A percentile compares a stretch with the other conserved stretches of the same genome.
These are phyloP conservation scores for Desoria tigrina DNA, from an alignment of 2,888 invertebrate genomes.

Conservation along the genomic window DNA sequence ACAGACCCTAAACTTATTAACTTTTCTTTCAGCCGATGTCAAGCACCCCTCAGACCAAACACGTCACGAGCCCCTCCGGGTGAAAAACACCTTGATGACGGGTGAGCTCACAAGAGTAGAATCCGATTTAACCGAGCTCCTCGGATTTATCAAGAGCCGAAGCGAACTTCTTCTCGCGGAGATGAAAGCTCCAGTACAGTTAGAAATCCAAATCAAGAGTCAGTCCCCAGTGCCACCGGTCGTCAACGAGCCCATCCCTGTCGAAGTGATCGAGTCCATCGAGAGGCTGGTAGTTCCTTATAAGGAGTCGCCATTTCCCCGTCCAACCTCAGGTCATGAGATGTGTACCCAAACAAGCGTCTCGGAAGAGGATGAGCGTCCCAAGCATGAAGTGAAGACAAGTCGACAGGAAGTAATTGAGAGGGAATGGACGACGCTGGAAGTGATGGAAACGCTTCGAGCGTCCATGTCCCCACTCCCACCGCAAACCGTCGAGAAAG, in stretches of 20 bases:
- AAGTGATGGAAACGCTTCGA: slow-evolving; percentile 62
- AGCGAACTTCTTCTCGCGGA: background rate
- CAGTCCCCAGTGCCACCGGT: too few species aligned
- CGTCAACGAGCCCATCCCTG: too few species aligned
- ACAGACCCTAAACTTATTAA: background rate
- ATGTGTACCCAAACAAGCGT: too few species aligned
- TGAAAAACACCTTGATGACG: slow-evolving; percentile 21
- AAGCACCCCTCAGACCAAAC: background rate
- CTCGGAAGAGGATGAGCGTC: too few species aligned
- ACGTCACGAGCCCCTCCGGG: slow-evolving; percentile 37
- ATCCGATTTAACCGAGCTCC: slow-evolving; percentile 28
- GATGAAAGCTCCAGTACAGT: background rate
- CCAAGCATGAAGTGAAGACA: background rate
- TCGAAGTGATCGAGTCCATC: too few species aligned
- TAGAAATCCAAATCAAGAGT: too few species aligned
- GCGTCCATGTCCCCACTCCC: slow-evolving; percentile 54
- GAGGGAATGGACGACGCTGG: slow-evolving; percentile 67
- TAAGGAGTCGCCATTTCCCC: too few species aligned
- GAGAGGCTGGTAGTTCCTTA: too few species aligned
- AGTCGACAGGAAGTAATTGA: slow-evolving; percentile 54
- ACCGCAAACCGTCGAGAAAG: slow-evolving; percentile 50
- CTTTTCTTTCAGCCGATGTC: slow-evolving; percentile 4
- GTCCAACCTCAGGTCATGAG: too few species aligned
- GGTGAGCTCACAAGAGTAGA: slow-evolving; percentile 35
- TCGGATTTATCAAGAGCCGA: slow-evolving; percentile 24